Percentiles rank a stretch among this genome's conserved stretches.
These are phyloP conservation scores for Deroptyus accipitrinus DNA, from an alignment of 2,113 vertebrate species.

Conservation along the genomic window DNA sequence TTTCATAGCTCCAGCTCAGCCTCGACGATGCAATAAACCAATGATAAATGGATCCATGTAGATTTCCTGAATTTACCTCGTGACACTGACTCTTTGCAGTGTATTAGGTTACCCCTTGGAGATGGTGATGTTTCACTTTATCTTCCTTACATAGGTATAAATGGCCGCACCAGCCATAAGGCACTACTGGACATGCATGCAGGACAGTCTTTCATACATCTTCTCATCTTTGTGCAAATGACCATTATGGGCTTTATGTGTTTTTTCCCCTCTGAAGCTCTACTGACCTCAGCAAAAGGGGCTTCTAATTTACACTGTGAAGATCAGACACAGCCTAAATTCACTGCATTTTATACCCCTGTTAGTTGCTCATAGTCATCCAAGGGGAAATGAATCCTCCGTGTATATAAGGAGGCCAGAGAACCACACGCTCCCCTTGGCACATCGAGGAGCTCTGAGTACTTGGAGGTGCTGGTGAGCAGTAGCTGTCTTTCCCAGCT, in stretches of 20 bases:
- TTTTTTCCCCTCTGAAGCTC: not conserved
- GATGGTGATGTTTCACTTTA: not conserved
- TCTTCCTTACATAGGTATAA: not conserved
- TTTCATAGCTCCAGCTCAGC: not conserved
- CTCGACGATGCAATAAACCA: not conserved
- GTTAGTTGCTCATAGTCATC: not conserved
- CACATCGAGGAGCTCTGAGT: rapidly evolving
- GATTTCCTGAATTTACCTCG: not conserved
- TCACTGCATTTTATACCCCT: not conserved
- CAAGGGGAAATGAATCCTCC: not conserved
- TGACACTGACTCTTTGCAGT: not conserved
- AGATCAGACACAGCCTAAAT: not conserved
- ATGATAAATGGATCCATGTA: not conserved
- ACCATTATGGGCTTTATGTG: not conserved
- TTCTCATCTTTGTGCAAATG: not conserved
- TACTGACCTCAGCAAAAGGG: not conserved
- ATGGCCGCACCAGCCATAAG: not conserved
- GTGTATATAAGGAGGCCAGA: not conserved
- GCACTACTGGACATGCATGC: not conserved
- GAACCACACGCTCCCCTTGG: not conserved
- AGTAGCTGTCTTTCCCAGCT: not conserved
- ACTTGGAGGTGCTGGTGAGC: not conserved
- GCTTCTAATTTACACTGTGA: not conserved
- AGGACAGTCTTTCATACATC: not conserved
- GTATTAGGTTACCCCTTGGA: not conserved